A percentile compares a stretch with the other conserved stretches of the same genome.
Evolutionary conservation across 2,888 invertebrate genomes (phyloP).

Genomic region (Eugnorisma glareosa): DNA sequence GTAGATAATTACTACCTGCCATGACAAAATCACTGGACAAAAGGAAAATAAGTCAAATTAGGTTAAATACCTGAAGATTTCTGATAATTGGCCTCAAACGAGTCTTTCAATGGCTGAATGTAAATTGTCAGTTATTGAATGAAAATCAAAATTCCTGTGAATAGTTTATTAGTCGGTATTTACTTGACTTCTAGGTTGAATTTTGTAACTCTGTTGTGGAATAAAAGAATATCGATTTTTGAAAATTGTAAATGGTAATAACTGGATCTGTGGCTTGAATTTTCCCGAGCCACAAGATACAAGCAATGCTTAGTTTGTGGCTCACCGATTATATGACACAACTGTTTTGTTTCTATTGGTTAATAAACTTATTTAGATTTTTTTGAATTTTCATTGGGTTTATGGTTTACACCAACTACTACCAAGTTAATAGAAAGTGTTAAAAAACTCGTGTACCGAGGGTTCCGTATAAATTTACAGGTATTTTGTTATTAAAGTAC

Average conservation of each 20-base stretch:
- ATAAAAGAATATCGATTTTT: not conserved
- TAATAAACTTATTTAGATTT: too few relatives aligned
- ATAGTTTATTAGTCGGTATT: conserved; percentile 6
- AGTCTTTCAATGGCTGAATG: conserved; percentile 23
- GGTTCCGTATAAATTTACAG: too few relatives aligned
- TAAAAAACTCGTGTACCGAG: too few relatives aligned
- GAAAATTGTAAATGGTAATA: not conserved
- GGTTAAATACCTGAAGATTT: conserved; percentile 55
- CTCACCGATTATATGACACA: too few relatives aligned
- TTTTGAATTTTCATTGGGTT: too few relatives aligned
- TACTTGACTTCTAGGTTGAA: not conserved
- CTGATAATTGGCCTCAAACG: conserved; percentile 52
- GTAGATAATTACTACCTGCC: conserved; percentile 71
- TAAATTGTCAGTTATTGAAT: conserved; percentile 34
- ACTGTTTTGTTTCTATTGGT: too few relatives aligned
- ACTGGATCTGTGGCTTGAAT: not conserved
- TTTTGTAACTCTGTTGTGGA: not conserved
- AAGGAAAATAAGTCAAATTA: conserved; percentile 54
- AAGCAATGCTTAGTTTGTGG: too few relatives aligned
- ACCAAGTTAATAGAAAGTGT: too few relatives aligned
- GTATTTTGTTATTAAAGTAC: too few relatives aligned
- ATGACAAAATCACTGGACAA: conserved; percentile 58
- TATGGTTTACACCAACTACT: too few relatives aligned
- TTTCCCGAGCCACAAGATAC: too few relatives aligned
- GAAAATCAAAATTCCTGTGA: conserved; percentile 14